Conservation (phyloP, 1,140 invertebrate genomes). For the Hylyphantes graminicola region DNA sequence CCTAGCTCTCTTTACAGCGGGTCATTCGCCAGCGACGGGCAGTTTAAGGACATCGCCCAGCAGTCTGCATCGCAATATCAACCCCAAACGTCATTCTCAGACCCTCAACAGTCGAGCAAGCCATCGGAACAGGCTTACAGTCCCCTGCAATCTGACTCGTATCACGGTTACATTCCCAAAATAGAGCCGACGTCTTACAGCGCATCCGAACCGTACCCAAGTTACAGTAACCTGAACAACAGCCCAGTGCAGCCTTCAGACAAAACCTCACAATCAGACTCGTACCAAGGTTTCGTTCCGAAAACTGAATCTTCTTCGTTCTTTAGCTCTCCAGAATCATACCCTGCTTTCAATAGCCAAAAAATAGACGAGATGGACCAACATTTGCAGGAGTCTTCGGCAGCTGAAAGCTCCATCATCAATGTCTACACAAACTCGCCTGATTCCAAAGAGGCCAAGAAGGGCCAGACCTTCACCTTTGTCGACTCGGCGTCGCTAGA, state of each 20-base stretch:
- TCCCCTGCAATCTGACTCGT: neutral
- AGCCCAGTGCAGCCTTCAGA: too few species aligned
- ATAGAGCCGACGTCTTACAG: too few species aligned
- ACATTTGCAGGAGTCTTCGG: slow-evolving; percentile 30
- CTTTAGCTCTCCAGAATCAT: neutral
- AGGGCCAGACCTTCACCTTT: slow-evolving; percentile 45
- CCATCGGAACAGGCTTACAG: neutral
- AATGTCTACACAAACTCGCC: slow-evolving; percentile 51
- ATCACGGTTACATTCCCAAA: too few species aligned
- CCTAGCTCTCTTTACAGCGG: neutral
- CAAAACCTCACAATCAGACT: too few species aligned
- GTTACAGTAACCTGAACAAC: too few species aligned
- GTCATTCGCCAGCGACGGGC: neutral
- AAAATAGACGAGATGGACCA: slow-evolving; percentile 49
- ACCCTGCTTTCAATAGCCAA: neutral
- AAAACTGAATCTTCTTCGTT: neutral
- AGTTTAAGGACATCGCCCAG: neutral
- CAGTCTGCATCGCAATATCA: neutral
- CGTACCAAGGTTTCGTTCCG: too few species aligned
- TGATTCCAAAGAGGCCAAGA: slow-evolving; percentile 39
- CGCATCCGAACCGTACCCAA: too few species aligned
- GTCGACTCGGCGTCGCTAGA: slow-evolving; percentile 28
- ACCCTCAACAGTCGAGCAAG: neutral
- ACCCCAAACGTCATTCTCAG: neutral
- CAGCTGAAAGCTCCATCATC: slow-evolving; percentile 32